phyloP scores from a whole-genome alignment of 2,888 invertebrate species.

The Xestia rhomboidea region DNA sequence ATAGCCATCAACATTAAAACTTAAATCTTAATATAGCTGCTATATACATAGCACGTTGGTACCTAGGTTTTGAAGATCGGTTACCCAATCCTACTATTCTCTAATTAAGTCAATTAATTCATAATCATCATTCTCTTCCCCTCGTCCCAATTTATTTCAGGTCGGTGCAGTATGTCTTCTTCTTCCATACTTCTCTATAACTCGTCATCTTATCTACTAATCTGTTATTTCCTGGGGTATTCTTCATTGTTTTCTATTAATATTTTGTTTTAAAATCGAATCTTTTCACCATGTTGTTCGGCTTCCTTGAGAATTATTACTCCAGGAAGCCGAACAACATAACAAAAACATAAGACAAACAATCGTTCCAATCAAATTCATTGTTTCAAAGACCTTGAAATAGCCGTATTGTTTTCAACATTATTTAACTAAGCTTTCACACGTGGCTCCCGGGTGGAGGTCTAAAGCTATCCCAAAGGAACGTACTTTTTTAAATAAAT shows the following conservation, averaged over 20 bases:
- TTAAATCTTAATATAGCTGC: neutral
- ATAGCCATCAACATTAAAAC: no score
- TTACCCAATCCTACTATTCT: neutral
- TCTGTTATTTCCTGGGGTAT: neutral
- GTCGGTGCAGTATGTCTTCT: no score
- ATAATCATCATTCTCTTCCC: no score
- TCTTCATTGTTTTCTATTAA: neutral
- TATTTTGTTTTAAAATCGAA: slow-evolving; percentile 8
- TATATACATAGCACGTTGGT: neutral
- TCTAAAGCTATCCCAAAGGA: neutral
- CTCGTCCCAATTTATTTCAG: no score
- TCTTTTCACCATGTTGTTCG: no score
- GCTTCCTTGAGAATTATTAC: no score
- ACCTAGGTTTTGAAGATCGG: no score
- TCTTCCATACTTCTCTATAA: no score
- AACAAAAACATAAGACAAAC: neutral
- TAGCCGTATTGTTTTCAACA: slow-evolving; percentile 11
- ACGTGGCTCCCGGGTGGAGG: neutral
- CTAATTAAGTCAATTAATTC: no score
- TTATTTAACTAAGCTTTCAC: slow-evolving; percentile 2
- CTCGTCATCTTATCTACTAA: no score
- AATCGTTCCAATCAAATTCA: slow-evolving; percentile 5
- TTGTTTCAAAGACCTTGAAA: slow-evolving; percentile 5
- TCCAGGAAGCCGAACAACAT: neutral
- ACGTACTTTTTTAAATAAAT: neutral